phyloP scores from a whole-genome alignment of 2,888 invertebrate genomes.

The Cotesia congregata region DNA sequence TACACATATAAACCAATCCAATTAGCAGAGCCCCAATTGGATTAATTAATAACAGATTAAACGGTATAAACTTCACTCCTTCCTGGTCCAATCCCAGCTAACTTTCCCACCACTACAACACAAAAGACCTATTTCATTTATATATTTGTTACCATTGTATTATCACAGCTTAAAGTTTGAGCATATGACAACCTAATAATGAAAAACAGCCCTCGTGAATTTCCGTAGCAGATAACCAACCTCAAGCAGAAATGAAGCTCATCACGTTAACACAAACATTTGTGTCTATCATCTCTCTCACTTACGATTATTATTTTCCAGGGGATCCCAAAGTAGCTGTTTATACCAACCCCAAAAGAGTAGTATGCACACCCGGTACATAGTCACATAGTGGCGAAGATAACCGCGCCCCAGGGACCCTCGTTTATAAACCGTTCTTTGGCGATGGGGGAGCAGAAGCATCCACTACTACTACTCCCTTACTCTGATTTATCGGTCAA shows the following conservation, averaged over 20 bases:
- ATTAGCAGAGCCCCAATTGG: not conserved
- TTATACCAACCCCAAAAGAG: conserved; percentile 51
- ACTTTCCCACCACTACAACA: not conserved
- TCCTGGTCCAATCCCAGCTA: not conserved
- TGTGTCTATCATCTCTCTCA: conserved; percentile 23
- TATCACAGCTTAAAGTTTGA: not conserved
- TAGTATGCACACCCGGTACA: conserved; percentile 66
- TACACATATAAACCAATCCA: not conserved
- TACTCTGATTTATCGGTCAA: conserved; percentile 65
- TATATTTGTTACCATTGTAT: not conserved
- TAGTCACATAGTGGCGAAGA: conserved; percentile 58
- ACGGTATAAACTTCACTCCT: not conserved
- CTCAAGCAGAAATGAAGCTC: conserved; percentile 15
- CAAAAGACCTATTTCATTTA: not conserved
- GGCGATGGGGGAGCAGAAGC: conserved; percentile 68
- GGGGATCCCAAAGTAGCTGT: not conserved
- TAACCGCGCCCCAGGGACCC: conserved; percentile 66
- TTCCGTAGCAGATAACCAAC: not conserved
- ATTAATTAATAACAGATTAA: not conserved
- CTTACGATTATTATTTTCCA: not conserved
- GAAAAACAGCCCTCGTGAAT: conserved; percentile 55
- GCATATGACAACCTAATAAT: not conserved
- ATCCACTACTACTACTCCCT: conserved; percentile 59
- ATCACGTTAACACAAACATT: conserved; percentile 33
- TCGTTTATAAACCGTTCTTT: conserved; percentile 64